phyloP scores from a whole-genome alignment of 2,797 vertebrate species.

The Jordanella pulchra region DNA sequence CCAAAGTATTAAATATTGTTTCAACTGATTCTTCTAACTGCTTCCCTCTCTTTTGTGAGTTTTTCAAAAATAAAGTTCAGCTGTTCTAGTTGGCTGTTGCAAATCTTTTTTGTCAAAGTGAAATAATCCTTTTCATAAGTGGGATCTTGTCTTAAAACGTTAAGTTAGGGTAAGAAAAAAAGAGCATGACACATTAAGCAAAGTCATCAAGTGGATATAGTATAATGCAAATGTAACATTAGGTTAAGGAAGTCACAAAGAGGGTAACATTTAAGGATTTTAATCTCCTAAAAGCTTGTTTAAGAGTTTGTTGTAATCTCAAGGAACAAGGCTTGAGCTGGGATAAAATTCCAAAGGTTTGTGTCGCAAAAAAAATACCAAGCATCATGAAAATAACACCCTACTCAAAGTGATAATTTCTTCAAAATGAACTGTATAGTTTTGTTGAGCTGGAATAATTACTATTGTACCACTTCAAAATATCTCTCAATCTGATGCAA shows the following conservation, averaged over 20 bases:
- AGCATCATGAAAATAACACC: not conserved
- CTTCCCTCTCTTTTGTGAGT: too few species aligned
- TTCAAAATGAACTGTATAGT: not conserved
- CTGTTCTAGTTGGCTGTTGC: not conserved
- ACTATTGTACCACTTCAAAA: too few species aligned
- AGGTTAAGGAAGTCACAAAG: not conserved
- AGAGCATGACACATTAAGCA: not conserved
- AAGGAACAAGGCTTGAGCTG: not conserved
- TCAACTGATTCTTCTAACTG: too few species aligned
- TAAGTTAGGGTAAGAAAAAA: not conserved
- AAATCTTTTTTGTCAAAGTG: not conserved
- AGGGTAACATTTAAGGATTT: not conserved
- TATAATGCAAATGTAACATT: not conserved
- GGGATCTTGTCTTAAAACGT: not conserved
- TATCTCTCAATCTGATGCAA: too few species aligned
- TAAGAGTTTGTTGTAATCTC: not conserved
- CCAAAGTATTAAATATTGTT: too few species aligned
- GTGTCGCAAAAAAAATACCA: not conserved
- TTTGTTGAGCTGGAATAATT: too few species aligned
- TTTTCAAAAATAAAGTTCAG: not conserved
- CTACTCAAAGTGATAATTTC: not conserved
- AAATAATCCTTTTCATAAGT: not conserved
- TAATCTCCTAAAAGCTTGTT: not conserved
- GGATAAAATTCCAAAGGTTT: not conserved
- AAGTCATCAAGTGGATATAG: not conserved